Conservation (phyloP, 37 sponge, comb jelly and placozoan genomes). For the Beroe ovata region DNA sequence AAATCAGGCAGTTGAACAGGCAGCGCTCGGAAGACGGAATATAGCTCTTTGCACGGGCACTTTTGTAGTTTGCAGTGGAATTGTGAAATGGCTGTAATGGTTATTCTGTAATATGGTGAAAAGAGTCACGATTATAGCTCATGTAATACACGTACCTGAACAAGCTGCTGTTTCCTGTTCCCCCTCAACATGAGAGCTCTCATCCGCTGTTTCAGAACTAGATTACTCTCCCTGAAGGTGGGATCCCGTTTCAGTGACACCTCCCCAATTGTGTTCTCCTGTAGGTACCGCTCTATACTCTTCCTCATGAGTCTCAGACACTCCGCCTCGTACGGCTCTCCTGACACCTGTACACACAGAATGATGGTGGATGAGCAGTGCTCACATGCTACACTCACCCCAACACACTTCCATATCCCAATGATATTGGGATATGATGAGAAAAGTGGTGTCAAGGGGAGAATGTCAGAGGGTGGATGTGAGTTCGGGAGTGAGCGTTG, state of each 20-base stretch:
- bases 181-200: constrained; percentile 64
- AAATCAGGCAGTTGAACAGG: too few species aligned
- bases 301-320: constrained; percentile 67
- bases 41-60: too few species aligned
- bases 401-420: too few species aligned
- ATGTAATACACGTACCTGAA: constrained; percentile 50
- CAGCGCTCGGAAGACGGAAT: too few species aligned
- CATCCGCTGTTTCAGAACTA: constrained; percentile 54
- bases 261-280: constrained; percentile 65
- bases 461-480: too few species aligned
- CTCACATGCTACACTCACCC: too few species aligned
- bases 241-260: constrained; percentile 58
- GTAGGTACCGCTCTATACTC: constrained; percentile 62
- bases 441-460: not conserved
- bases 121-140: too few species aligned
- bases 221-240: constrained; percentile 58
- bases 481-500: not conserved
- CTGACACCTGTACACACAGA: constrained; percentile 58
- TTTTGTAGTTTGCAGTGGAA: too few species aligned
- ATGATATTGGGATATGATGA: not conserved
- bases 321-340: constrained; percentile 65
- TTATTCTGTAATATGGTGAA: too few species aligned
- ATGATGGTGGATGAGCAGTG: too few species aligned
- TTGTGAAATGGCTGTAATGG: too few species aligned
- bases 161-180: constrained; percentile 63